Evolutionary conservation across 2,113 vertebrate species (phyloP), one percentile per base, ranked within the genome.

Genomic region (Stercorarius parasiticus): DNA sequence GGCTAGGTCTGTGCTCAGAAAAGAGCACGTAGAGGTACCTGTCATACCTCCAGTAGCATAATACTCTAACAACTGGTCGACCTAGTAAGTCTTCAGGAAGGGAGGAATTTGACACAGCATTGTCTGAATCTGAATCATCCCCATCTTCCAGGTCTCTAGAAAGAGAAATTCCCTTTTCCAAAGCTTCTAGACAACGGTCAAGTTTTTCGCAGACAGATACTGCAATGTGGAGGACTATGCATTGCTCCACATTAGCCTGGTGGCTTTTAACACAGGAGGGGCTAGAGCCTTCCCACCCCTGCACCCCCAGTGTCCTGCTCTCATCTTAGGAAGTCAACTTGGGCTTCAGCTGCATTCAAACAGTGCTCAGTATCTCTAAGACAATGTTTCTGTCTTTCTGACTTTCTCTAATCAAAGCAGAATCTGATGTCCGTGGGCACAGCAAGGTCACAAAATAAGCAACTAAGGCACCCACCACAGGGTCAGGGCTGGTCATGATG

Each of bases 341-440:
- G 21, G 50, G 42, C 42, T 40, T 43, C 6, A 7, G 6, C 20
- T 56, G 32, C 56, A 50, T 76, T 56, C 70, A 82, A 64, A 38
- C 0, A 0, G 50, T 53, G 8, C 20, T 59, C 34, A 40, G 49
- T 22, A 70, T 9, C n/a, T 29, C 27, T 29, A 36, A 36, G 21
- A 40, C 47, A 76, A 40, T 4, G 17, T 27, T 74, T 47, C 34
- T n/a, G 5, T 40, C 38, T 12, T 36, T 78, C 26, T 45, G 9
- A 29, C 20, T n/a, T 82, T 22, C 50, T 45, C 43, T 47, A 45
- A 50, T 20, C 43, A 22, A 71, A 82, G 64, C 6, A 45, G 26
- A 45, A 52, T 43, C 26, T 49, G 32, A 58, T 2, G 3, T 25
- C 20, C 1, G 3, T 2, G 2, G 25, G 18, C 29, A 55, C 22